Evolutionary conservation across 2,113 vertebrate species (phyloP).

Genomic region (Ochotona curzoniae): DNA sequence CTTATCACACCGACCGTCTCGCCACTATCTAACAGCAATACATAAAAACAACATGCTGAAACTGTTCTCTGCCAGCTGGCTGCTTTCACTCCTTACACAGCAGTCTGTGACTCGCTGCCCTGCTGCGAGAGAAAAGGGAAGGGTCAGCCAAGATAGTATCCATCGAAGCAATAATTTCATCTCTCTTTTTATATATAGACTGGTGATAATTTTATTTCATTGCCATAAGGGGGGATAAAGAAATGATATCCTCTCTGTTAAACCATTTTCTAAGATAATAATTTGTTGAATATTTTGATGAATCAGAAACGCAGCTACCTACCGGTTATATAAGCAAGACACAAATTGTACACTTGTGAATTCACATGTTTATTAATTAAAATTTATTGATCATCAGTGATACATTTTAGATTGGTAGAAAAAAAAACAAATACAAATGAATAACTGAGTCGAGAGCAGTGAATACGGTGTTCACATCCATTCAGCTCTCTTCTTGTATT

Average conservation of each 20-base stretch:
- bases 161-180: background rate
- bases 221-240: background rate
- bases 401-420: background rate
- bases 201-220: background rate
- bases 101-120: background rate
- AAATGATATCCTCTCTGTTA: background rate
- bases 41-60: background rate
- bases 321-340: background rate
- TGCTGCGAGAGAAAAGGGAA: background rate
- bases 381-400: background rate
- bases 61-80: slow-evolving; percentile 8
- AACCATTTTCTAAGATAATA: background rate
- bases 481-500: background rate
- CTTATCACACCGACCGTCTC: background rate
- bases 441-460: background rate
- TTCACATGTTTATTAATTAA: background rate
- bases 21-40: too few relatives aligned
- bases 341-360: background rate
- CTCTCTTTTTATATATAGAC: background rate
- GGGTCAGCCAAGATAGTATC: background rate
- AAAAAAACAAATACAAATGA: background rate
- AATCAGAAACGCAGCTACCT: background rate
- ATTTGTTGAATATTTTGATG: background rate
- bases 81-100: background rate
- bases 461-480: background rate